Evolutionary conservation across 2,888 invertebrate genomes (phyloP), one percentile per base, ranked within the genome.

Genomic region (Ganaspis brasiliensis): DNA sequence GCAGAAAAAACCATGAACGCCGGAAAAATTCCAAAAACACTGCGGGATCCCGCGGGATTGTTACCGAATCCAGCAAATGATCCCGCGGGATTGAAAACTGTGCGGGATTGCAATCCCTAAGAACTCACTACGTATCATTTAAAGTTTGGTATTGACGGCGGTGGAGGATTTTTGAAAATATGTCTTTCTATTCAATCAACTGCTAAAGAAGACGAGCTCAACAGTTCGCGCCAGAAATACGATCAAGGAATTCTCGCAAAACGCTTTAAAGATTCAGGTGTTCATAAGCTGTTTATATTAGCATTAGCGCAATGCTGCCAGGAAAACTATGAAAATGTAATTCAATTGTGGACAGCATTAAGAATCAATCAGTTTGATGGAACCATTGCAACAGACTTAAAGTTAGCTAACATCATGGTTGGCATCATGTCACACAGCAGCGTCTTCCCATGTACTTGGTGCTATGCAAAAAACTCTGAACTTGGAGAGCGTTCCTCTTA

Each of bases 211-310:
- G n/a, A n/a, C n/a, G n/a, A 31, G 31, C 31, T 31, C 31, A 31
- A 31, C 31, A 31, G 6, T 31, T 31, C 6, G 3, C 71, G 71
- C 9, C 71, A 71, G 49, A 16, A 45, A n/a, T 71, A 45, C 40
- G 24, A 16, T 21, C 37, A 71, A 16, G 71, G 71, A 49, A 71
- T 71, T 45, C 35, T 35, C 49, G 71, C 49, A 10, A 71, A 71
- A 24, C 35, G 26, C 10, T 71, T 71, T 49, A 71, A 71, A 71
- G 71, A 71, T 71, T 21, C 21, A 14, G 49, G 71, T n/a, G 71
- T 71, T 2, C 45, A 71, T 40, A 71, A 71, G n/a, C 35, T 71
- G 24, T 16, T 71, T 9, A 24, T 71, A 24, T 24, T 49, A 16
- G 71, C 49, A 35, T 9, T 71, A 5, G 49, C 71, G 4, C 49